Percentiles rank a stretch among this genome's conserved stretches.
These are phyloP conservation scores for Drosophila parthenogenetica DNA, from an alignment of 2,888 invertebrate species.

Conservation along the genomic window DNA sequence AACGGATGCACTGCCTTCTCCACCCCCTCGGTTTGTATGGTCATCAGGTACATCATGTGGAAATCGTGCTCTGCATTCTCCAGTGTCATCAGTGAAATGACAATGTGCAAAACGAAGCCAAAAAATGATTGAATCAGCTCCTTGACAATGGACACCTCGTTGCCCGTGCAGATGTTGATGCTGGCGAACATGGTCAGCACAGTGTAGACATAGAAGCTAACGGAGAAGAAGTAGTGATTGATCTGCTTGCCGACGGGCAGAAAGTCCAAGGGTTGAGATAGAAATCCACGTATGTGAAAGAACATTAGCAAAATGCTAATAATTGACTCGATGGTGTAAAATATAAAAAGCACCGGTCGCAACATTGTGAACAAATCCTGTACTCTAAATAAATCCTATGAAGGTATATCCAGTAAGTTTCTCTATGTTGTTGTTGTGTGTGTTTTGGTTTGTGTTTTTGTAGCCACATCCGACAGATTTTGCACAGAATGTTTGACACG, in stretches of 20 bases:
- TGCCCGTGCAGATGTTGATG: constrained; percentile 53
- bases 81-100: constrained; percentile 47
- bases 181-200: constrained; percentile 45
- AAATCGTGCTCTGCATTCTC: constrained; percentile 41
- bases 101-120: constrained; percentile 27
- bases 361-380: constrained; percentile 17
- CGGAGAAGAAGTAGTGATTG: constrained; percentile 20
- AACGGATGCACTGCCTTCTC: constrained; percentile 46
- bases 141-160: background rate
- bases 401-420: constrained; percentile 1
- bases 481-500: constrained; percentile 60
- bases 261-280: constrained; percentile 1
- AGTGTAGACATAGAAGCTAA: constrained; percentile 30
- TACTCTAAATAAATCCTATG: background rate
- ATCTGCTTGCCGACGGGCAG: background rate
- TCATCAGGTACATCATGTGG: constrained; percentile 27
- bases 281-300: constrained; percentile 39
- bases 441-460: constrained; percentile 9
- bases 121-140: constrained; percentile 42
- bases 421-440: background rate
- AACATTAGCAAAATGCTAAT: constrained; percentile 34
- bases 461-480: constrained; percentile 45
- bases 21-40: background rate
- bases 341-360: constrained; percentile 48
- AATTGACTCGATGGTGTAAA: constrained; percentile 44